phyloP scores from a whole-genome alignment of 2,888 invertebrate species.

The Zele albiditarsus region DNA sequence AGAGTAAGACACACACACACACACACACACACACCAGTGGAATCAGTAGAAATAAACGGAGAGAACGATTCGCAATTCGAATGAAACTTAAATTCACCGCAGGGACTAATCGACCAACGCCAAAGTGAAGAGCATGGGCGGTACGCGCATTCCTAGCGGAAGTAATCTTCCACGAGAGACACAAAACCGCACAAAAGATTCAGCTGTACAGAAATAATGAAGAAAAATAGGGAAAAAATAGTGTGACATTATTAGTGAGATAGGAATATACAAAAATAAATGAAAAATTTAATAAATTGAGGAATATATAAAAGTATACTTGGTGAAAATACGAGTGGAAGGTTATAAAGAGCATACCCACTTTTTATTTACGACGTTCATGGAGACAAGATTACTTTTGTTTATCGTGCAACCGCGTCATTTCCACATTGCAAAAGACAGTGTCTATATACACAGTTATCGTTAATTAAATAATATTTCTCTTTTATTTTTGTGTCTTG shows the following conservation, averaged over 20 bases:
- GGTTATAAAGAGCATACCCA: slow-evolving; percentile 39
- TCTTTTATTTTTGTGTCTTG: slow-evolving; percentile 52
- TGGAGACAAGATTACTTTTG: slow-evolving; percentile 19
- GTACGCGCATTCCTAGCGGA: slow-evolving; percentile 61
- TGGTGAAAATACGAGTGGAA: slow-evolving; percentile 32
- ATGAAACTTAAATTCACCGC: slow-evolving; percentile 64
- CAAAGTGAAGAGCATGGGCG: slow-evolving; percentile 43
- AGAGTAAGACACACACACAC: slow-evolving; percentile 48
- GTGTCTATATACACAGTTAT: slow-evolving; percentile 38
- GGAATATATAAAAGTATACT: slow-evolving; percentile 28
- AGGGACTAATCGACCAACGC: slow-evolving; percentile 65
- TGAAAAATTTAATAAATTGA: slow-evolving; percentile 11
- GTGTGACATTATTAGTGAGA: no score
- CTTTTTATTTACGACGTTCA: slow-evolving; percentile 45
- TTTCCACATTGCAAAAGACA: slow-evolving; percentile 3
- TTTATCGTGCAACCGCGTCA: slow-evolving; percentile 14
- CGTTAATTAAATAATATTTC: slow-evolving; percentile 72
- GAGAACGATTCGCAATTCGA: slow-evolving; percentile 50
- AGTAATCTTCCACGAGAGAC: slow-evolving; percentile 57
- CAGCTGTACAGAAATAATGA: neutral
- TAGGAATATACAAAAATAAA: slow-evolving; percentile 13
- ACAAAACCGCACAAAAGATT: slow-evolving; percentile 7
- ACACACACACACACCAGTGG: slow-evolving; percentile 39
- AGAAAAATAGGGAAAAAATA: slow-evolving; percentile 10
- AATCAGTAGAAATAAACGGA: slow-evolving; percentile 40